These are phyloP conservation scores for Cossypha dichroa DNA, from an alignment of 2,797 vertebrate genomes.

Conservation along the genomic window DNA sequence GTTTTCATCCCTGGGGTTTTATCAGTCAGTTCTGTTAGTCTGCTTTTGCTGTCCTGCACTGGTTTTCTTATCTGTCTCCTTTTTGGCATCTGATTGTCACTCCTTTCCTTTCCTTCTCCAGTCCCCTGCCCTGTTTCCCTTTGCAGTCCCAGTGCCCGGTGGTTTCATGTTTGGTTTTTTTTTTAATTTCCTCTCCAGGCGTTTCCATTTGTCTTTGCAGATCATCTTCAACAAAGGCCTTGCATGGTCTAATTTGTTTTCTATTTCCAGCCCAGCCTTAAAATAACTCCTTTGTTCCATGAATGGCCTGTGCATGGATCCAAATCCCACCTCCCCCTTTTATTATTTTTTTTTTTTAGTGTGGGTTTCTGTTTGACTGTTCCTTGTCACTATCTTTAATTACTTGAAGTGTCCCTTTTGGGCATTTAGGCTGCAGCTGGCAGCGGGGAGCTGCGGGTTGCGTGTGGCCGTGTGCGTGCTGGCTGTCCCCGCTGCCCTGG, in stretches of 20 bases:
- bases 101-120: not conserved
- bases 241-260: constrained; percentile 40
- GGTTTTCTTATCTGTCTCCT: not conserved
- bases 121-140: not conserved
- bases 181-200: constrained; percentile 32
- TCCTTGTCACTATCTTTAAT: not conserved
- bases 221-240: constrained; percentile 54
- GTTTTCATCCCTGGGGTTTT: not conserved
- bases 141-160: not conserved
- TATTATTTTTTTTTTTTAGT: not conserved
- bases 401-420: not conserved
- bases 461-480: rapidly evolving
- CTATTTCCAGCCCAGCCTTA: constrained; percentile 50
- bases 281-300: constrained; percentile 61
- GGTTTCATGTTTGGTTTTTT: not conserved
- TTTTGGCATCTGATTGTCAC: not conserved
- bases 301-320: constrained; percentile 23
- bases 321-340: not conserved
- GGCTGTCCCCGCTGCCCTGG: rapidly evolving
- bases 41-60: not conserved
- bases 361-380: not conserved
- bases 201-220: constrained; percentile 51
- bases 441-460: not conserved
- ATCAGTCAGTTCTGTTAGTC: not conserved
- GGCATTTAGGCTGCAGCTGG: not conserved